Base-by-base conservation (phyloP, 1,140 invertebrate genomes). In the Pseudomyrmex dendroicus region DNA sequence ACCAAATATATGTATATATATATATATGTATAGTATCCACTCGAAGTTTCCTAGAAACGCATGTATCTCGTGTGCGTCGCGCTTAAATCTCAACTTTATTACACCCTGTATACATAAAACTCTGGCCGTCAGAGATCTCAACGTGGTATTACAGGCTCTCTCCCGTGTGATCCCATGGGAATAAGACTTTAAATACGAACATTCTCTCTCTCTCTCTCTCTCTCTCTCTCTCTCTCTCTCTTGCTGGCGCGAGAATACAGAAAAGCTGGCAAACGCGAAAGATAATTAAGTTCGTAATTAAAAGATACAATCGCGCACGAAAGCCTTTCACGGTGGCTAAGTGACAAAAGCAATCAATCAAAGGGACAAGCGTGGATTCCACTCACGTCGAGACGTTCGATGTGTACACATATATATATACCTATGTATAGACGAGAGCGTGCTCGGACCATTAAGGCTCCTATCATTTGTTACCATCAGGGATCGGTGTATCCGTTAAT, bases 321-420 rank as follows among this genome's bases (percentile, higher is more conserved):
- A 89, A 88, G 88, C 76, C 88, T 90, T 84, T 86, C 82, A 87
- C 73, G 73, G 74, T 84, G 73, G 85, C 85, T 89, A 91, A 92
- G 92, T 91, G 91, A 92, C 91, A 92, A 92, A 92, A 91, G 91
- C 89, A 86, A 92, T 92, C 91, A 86, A 92, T 93, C 92, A 92
- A 91, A 91, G 85, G 85, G 86, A 87, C 87, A 86, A 84, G 76
- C 84, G 83, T 83, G 84, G 73, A 87, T 82, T 62, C 86, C 84
- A 88, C 72, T 88, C 86, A 87, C 70, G 84, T 62, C 82, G 68
- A 78, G 77, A 85, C 56, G 68, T 84, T 80, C 74, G 67, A 72
- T 54, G n/a, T 50, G 61, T 44, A 70, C 63, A 78, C 54, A 86
- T 46, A 83, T 59, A 78, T 35, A 35, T 35, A 35, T 7, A 35